phyloP scores from a whole-genome alignment of 2,888 invertebrate species.

The Tetranychus piercei region DNA sequence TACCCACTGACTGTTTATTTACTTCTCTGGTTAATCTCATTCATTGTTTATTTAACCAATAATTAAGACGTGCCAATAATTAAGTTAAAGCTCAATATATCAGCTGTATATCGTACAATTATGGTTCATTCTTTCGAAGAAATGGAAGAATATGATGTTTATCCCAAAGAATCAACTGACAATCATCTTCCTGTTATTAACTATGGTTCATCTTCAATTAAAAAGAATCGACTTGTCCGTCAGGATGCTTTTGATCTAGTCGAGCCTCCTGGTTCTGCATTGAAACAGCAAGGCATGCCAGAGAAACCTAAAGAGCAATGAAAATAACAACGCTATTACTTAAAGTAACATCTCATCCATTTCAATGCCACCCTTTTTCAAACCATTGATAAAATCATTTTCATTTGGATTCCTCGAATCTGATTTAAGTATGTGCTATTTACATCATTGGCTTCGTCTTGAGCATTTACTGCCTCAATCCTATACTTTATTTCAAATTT shows the following conservation, averaged over 20 bases:
- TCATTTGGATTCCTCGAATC: not conserved
- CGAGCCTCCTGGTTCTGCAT: not conserved
- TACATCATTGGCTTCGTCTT: not conserved
- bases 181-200: not conserved
- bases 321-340: not conserved
- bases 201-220: not conserved
- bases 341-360: not conserved
- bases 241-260: slow-evolving; percentile 1
- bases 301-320: not conserved
- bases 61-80: too few species aligned
- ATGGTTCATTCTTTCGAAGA: not conserved
- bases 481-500: not conserved
- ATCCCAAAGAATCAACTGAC: not conserved
- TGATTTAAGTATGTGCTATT: not conserved
- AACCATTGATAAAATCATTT: not conserved
- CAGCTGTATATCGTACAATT: not conserved
- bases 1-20: too few species aligned
- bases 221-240: slow-evolving; percentile 2
- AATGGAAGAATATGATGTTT: slow-evolving; percentile 10
- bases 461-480: not conserved
- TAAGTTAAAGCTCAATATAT: too few species aligned
- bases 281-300: not conserved
- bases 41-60: too few species aligned
- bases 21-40: too few species aligned
- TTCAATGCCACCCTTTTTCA: not conserved